A percentile compares a stretch with the other conserved stretches of the same genome.
phyloP scores from a whole-genome alignment of 2,113 vertebrate species.

The Malurus alboscapulatus region DNA sequence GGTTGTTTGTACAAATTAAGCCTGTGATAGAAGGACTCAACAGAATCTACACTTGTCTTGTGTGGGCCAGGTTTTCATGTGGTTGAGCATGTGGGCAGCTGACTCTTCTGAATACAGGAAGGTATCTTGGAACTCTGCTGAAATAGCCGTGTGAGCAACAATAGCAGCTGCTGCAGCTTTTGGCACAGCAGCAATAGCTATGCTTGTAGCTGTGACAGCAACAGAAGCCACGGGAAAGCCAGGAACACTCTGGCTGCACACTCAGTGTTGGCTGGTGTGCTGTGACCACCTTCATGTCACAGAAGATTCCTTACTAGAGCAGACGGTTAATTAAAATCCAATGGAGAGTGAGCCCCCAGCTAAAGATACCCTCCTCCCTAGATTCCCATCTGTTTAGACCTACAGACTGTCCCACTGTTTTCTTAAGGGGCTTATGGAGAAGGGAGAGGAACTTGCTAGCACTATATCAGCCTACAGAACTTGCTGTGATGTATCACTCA shows the following conservation, averaged over 20 bases:
- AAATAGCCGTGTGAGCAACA: conserved; percentile 6
- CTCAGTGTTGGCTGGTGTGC: not conserved
- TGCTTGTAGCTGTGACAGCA: conserved; percentile 4
- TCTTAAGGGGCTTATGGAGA: not conserved
- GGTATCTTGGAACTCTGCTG: not conserved
- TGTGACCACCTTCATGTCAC: not conserved
- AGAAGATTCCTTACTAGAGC: not conserved
- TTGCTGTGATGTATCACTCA: not conserved
- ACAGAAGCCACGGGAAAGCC: not conserved
- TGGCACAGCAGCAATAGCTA: not conserved
- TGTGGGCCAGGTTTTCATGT: not conserved
- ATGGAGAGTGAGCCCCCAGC: not conserved
- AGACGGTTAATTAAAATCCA: not conserved
- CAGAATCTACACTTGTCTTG: not conserved
- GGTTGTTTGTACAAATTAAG: conserved; percentile 10
- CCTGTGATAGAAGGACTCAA: not conserved
- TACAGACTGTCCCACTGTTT: not conserved
- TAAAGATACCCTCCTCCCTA: not conserved
- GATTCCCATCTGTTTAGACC: not conserved
- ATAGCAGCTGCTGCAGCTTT: conserved; percentile 14
- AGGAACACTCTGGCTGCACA: not conserved
- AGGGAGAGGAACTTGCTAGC: not conserved
- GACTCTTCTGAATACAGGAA: not conserved
- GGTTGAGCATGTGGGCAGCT: not conserved
- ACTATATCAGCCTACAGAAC: not conserved